Conservation (phyloP, 1,140 invertebrate species). For the Bombyx mandarina region DNA sequence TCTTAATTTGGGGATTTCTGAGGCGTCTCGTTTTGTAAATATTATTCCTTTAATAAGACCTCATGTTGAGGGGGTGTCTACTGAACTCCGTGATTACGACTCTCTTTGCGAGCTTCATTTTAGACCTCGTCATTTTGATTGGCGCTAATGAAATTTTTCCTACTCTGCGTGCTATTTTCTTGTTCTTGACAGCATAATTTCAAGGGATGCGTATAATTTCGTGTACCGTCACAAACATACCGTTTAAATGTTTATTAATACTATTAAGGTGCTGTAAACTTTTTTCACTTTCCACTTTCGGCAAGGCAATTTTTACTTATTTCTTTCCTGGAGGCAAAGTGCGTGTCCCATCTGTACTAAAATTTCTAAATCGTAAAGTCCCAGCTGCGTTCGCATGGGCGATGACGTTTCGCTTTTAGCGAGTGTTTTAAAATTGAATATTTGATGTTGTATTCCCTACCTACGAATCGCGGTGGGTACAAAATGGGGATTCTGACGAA, state of each 20-base stretch:
- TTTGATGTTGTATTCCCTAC: conserved; percentile 68
- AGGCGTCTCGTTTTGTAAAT: conserved; percentile 71
- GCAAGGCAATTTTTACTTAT: conserved; percentile 56
- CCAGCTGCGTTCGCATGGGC: conserved; percentile 59
- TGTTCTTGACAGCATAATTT: conserved; percentile 68
- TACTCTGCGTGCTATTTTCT: conserved; percentile 56
- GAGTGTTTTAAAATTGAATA: conserved; percentile 71
- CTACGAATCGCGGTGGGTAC: conserved; percentile 58
- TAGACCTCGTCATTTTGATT: conserved; percentile 70
- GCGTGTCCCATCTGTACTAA: conserved; percentile 66
- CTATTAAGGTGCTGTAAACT: conserved; percentile 49
- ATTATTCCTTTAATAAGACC: conserved; percentile 72
- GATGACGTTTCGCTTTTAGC: conserved; percentile 70
- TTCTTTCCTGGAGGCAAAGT: conserved; percentile 58
- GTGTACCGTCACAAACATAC: conserved; percentile 51
- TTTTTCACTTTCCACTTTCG: conserved; percentile 65
- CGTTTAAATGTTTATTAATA: conserved; percentile 49
- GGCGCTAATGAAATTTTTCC: conserved; percentile 71
- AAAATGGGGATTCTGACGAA: conserved; percentile 43
- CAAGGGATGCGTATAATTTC: conserved; percentile 40
- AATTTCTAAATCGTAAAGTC: conserved; percentile 66
- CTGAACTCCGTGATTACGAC: conserved; percentile 68
- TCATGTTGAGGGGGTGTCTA: conserved; percentile 65
- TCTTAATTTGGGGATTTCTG: conserved; percentile 71
- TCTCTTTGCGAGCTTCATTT: conserved; percentile 66